Base-by-base conservation (phyloP, 2,797 vertebrate species). In the Sebastes glaucus region DNA sequence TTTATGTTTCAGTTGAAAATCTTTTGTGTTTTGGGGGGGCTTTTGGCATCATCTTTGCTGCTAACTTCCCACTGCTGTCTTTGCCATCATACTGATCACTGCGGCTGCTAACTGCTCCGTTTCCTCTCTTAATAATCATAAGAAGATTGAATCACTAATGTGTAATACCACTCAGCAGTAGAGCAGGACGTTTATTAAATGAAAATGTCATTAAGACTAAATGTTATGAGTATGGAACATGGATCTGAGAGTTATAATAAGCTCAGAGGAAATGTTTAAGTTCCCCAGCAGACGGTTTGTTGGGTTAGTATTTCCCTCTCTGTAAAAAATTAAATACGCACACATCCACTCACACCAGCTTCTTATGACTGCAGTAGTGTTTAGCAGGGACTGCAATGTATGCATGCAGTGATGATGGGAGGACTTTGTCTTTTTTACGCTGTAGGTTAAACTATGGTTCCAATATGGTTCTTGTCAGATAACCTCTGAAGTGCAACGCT, bases 161-260 rank as follows among this genome's bases (percentile, higher is more conserved):
- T 76, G 33, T 64, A 67, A 64, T 60, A 70, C 35, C 74, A 66
- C 65, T 82, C 52, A 66, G 79, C 56, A 32, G 65, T 8, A 56
- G 66, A 57, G 33, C 25, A 16, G 35, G 74, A 46, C 2, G 2
- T 80, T 88, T 72, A 84, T 86, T 84, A 77, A 84, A 84, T 80
- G 56, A 73, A 78, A 61, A 83, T 61, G 74, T 73, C 78, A 83
- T 80, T 65, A 63, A 28, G 71, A 32, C 71, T 71, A 77, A 81
- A 84, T 67, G 46, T 28, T 55, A 60, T 53, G 60, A 53, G 46
- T 61, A 49, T 22, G 23, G 22, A 86, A 75, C 53, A 77, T 49
- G 56, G 71, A 72, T 69, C 61, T 49, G 38, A 81, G 71, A 64
- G 67, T 69, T 78, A 33, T 78, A 81, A 84, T 77, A 59, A 71